Evolutionary conservation across 2,797 vertebrate genomes (phyloP).

Genomic region (Hirundo rustica): DNA sequence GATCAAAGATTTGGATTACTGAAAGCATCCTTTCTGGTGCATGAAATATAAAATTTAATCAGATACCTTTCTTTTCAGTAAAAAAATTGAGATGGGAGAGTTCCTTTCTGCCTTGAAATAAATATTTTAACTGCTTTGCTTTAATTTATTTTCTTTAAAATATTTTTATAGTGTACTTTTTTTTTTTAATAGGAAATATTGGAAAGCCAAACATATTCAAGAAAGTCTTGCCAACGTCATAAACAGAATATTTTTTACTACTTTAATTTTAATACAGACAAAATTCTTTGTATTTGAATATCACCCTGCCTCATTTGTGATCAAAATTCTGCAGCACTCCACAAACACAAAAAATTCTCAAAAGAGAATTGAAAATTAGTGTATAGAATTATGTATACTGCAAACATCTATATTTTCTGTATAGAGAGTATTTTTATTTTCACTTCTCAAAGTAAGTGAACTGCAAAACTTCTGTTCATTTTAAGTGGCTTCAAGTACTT

Average conservation of each 20-base stretch:
- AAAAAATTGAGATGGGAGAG: neutral
- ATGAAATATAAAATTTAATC: slow-evolving; percentile 36
- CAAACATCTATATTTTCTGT: neutral
- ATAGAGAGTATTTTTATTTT: neutral
- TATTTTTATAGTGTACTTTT: neutral
- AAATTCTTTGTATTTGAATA: neutral
- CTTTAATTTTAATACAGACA: neutral
- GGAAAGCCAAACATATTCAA: neutral
- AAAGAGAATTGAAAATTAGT: neutral
- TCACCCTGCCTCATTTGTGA: neutral
- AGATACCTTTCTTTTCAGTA: neutral
- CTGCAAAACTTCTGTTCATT: neutral
- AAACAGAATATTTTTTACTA: neutral
- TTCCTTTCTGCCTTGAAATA: neutral
- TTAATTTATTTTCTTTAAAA: neutral
- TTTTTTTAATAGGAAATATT: neutral
- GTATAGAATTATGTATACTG: neutral
- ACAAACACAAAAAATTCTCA: neutral
- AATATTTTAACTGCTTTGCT: neutral
- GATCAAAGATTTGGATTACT: slow-evolving; percentile 39
- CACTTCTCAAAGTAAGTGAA: neutral
- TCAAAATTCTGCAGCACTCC: neutral
- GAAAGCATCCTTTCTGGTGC: neutral
- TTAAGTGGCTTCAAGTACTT: neutral
- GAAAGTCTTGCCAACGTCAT: neutral